Conservation (phyloP, 2,797 vertebrate genomes). For the Acanthornis magna region DNA sequence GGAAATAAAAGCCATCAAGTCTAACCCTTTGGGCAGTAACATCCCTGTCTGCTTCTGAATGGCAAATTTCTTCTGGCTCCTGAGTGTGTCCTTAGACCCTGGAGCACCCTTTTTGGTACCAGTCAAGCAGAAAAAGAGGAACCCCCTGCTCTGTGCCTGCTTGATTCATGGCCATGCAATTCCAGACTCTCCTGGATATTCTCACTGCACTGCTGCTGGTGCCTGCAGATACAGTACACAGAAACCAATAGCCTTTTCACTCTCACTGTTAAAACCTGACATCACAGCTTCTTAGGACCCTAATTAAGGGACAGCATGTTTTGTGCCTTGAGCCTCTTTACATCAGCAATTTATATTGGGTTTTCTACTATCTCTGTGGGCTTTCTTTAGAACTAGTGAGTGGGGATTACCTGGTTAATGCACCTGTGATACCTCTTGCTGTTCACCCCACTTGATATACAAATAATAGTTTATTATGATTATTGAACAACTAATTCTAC, state of each 20-base stretch:
- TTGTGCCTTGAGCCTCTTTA: not conserved
- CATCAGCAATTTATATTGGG: not conserved
- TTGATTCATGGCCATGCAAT: not conserved
- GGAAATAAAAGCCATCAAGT: not conserved
- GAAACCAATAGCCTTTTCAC: not conserved
- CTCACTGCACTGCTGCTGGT: not conserved
- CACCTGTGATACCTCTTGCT: not conserved
- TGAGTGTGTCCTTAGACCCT: not conserved
- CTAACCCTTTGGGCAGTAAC: not conserved
- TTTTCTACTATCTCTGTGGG: not conserved
- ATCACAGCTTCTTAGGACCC: not conserved
- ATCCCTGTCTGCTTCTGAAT: not conserved
- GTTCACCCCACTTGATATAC: not conserved
- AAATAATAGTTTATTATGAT: not conserved
- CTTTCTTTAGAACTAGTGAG: not conserved
- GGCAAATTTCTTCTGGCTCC: not conserved
- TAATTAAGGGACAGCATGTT: not conserved
- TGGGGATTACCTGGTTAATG: not conserved
- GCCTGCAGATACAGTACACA: not conserved
- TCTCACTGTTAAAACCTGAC: not conserved
- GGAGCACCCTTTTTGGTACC: not conserved
- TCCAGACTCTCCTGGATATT: not conserved
- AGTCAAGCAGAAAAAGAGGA: not conserved
- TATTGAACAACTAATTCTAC: not conserved
- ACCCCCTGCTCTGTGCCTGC: accelerated